Percentiles rank a stretch among this genome's conserved stretches.
These are phyloP conservation scores for Laspeyria flexula DNA, from an alignment of 2,888 invertebrate genomes.

Conservation along the genomic window DNA sequence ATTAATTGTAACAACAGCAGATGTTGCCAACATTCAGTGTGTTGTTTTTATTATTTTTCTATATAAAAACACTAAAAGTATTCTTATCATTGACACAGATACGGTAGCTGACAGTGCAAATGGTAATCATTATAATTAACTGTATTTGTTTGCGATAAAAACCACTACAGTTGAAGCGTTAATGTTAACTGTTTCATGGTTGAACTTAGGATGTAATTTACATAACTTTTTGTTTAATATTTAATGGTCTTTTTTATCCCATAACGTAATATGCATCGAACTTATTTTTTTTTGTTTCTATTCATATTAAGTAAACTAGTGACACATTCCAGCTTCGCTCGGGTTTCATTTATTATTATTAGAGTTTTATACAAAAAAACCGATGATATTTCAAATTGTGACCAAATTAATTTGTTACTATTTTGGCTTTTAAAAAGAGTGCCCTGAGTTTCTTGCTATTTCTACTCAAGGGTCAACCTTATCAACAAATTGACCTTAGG, in stretches of 20 bases:
- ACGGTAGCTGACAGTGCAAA: constrained; percentile 16
- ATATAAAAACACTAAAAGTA: constrained; percentile 7
- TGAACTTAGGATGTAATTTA: constrained; percentile 11
- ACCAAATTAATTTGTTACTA: too few species aligned
- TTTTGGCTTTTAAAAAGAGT: too few species aligned
- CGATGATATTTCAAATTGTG: too few species aligned
- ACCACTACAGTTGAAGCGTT: constrained; percentile 14
- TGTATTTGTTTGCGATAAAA: constrained; percentile 27
- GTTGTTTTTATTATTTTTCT: constrained; percentile 7
- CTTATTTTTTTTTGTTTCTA: too few species aligned
- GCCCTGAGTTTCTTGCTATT: too few species aligned
- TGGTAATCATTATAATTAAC: constrained; percentile 34
- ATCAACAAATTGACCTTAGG: too few species aligned
- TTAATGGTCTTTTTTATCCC: background rate
- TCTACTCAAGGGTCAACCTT: too few species aligned
- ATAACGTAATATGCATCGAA: background rate
- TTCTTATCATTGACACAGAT: constrained; percentile 34
- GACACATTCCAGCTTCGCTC: too few species aligned
- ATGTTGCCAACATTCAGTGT: constrained; percentile 17
- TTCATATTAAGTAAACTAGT: too few species aligned
- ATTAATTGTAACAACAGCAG: constrained; percentile 7
- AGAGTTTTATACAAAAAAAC: too few species aligned
- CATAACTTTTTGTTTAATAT: constrained; percentile 9
- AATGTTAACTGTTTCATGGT: constrained; percentile 13
- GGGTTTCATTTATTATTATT: too few species aligned